Evolutionary conservation across 2,888 invertebrate genomes (phyloP), one percentile per base, ranked within the genome.

Genomic region (Brachycybe producta): DNA sequence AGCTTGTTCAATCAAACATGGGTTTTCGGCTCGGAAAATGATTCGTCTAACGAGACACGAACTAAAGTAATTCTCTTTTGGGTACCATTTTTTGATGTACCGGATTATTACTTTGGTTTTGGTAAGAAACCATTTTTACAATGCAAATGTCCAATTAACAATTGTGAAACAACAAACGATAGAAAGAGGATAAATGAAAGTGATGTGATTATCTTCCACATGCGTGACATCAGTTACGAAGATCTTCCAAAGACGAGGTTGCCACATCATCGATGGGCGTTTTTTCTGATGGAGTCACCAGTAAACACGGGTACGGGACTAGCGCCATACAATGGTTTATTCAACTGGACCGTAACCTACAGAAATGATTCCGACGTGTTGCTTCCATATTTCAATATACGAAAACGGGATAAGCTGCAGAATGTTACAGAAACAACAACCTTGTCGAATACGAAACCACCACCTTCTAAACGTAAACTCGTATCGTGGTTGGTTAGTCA

Each of bases 341-440:
- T 64, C 57, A 62, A 64, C 47, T 63, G 62, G 63, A 61, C 61
- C 3, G 57, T 59, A 55, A 61, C 64, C 2, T 58, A 58, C 46
- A 51, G 61, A 2, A 41, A 41, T 23, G 52, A 58, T 3, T 61
- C 64, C 2, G 61, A 65, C 51, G 55, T 61, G 11, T n/a, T n/a
- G n/a, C n/a, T n/a, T n/a, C n/a, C n/a, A n/a, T n/a, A n/a, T n/a
- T n/a, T n/a, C n/a, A n/a, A n/a, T n/a, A n/a, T n/a, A n/a, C n/a
- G n/a, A n/a, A n/a, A n/a, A n/a, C n/a, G n/a, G n/a, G n/a, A n/a
- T n/a, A n/a, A n/a, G n/a, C 5, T 11, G 5, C 5, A 38, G 17
- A 23, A 3, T 5, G 23, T 8, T 8, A 23, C 26, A 2, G 23
- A 35, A 5, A 13, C 5, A 17, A 15, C 17, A 43, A 21, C 2